phyloP scores from a whole-genome alignment of 2,888 invertebrate genomes.

The Sussaba pulchella region DNA sequence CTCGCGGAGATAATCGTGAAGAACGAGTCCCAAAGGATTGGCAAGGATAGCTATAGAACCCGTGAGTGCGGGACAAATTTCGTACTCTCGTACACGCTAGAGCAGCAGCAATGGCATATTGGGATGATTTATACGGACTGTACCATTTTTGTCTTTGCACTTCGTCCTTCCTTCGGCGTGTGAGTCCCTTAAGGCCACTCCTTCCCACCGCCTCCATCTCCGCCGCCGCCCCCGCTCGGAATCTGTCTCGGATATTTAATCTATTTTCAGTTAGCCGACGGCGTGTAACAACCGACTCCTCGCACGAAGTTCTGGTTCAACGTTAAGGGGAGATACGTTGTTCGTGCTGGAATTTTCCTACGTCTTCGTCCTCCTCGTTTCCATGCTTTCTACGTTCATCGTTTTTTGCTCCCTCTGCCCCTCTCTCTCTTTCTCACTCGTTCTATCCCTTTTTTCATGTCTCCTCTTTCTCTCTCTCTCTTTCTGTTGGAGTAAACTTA shows the following conservation, averaged over 20 bases:
- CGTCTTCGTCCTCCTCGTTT: slow-evolving; percentile 8
- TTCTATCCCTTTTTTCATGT: no score
- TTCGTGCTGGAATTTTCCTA: slow-evolving; percentile 52
- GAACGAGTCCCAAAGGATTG: no score
- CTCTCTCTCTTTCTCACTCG: neutral
- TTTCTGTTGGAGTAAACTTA: slow-evolving; percentile 47
- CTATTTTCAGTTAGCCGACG: slow-evolving; percentile 56
- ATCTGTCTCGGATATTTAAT: slow-evolving; percentile 49
- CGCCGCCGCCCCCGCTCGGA: no score
- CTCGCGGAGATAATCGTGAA: no score
- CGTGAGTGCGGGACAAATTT: no score
- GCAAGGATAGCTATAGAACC: no score
- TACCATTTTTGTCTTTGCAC: slow-evolving; percentile 34
- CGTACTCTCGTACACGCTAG: slow-evolving; percentile 14
- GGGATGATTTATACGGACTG: slow-evolving; percentile 38
- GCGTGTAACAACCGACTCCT: slow-evolving; percentile 48
- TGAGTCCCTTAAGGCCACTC: slow-evolving; percentile 14
- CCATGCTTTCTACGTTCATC: neutral
- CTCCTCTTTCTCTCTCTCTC: slow-evolving; percentile 1
- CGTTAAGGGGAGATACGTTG: slow-evolving; percentile 44
- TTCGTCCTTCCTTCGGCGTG: neutral
- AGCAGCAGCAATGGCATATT: slow-evolving; percentile 9
- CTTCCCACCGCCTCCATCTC: no score
- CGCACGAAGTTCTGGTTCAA: slow-evolving; percentile 51
- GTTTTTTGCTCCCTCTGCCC: neutral